Conservation (phyloP, 2,113 vertebrate species). For the Pachyramphus minor region DNA sequence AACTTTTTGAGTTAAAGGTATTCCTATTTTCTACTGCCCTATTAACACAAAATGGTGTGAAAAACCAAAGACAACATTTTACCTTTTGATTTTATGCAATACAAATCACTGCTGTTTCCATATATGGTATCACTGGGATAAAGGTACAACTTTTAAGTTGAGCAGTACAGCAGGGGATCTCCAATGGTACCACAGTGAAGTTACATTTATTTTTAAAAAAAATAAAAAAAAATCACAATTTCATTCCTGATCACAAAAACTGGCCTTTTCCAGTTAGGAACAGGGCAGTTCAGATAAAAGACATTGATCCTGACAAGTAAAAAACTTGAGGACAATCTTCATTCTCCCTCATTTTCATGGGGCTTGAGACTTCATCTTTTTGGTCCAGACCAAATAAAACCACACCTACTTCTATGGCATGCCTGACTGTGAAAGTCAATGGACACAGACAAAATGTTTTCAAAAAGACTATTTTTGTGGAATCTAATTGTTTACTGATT, state of each 20-base stretch:
- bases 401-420: not conserved
- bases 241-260: not conserved
- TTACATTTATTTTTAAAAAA: not conserved
- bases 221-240: not conserved
- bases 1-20: not conserved
- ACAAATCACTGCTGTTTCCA: not conserved
- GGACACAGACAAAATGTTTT: not conserved
- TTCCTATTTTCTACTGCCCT: not conserved
- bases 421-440: not conserved
- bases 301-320: not conserved
- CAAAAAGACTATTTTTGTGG: not conserved
- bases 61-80: not conserved
- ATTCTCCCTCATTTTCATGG: not conserved
- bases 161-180: not conserved
- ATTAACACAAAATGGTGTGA: not conserved
- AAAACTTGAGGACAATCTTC: not conserved
- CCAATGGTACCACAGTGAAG: not conserved
- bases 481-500: not conserved
- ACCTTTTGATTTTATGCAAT: not conserved
- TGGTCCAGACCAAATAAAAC: not conserved
- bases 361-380: not conserved
- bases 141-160: not conserved
- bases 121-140: not conserved
- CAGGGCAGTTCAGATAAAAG: not conserved
- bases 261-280: not conserved